phyloP scores from a whole-genome alignment of 2,888 invertebrate genomes.

The Hirtodrosophila histrioides region DNA sequence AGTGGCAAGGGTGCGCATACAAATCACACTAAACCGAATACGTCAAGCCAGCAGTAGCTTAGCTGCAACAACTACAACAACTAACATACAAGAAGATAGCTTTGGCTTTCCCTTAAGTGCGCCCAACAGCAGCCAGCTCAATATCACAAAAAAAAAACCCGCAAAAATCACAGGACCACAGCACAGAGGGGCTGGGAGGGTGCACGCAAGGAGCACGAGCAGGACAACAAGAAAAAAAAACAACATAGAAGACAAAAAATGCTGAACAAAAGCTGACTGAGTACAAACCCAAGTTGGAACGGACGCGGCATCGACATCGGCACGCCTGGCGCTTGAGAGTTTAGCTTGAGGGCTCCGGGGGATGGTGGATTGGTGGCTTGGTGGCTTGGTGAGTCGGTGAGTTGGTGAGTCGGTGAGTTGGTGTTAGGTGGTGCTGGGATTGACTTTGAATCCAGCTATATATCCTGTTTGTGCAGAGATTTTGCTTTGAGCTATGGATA shows the following conservation, averaged over 20 bases:
- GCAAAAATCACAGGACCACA: slow-evolving; percentile 41
- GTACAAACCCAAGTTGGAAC: slow-evolving; percentile 72
- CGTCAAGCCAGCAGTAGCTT: slow-evolving; percentile 65
- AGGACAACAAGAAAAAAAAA: slow-evolving; percentile 17
- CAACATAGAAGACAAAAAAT: slow-evolving; percentile 27
- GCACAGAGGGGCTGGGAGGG: slow-evolving; percentile 14
- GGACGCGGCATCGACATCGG: slow-evolving; percentile 63
- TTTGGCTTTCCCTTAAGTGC: slow-evolving; percentile 72
- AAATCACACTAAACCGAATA: slow-evolving; percentile 75
- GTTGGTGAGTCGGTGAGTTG: not conserved
- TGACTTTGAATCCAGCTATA: slow-evolving; percentile 66
- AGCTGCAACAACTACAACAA: slow-evolving; percentile 27
- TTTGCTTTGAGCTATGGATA: slow-evolving; percentile 82
- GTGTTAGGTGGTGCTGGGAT: slow-evolving; percentile 32
- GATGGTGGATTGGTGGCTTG: not conserved
- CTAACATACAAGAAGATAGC: slow-evolving; percentile 27
- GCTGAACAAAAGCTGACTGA: slow-evolving; percentile 68
- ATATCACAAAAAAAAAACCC: slow-evolving; percentile 64
- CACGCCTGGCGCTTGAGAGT: slow-evolving; percentile 51
- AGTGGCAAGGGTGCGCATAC: slow-evolving; percentile 45
- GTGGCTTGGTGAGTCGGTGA: not conserved
- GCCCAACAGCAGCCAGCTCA: slow-evolving; percentile 56
- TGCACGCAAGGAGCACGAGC: not conserved
- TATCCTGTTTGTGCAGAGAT: slow-evolving; percentile 80
- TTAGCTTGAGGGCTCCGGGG: slow-evolving; percentile 23